Evolutionary conservation across 2,797 vertebrate species (phyloP), one percentile per base, ranked within the genome.

Genomic region (Sandelia bainsii): DNA sequence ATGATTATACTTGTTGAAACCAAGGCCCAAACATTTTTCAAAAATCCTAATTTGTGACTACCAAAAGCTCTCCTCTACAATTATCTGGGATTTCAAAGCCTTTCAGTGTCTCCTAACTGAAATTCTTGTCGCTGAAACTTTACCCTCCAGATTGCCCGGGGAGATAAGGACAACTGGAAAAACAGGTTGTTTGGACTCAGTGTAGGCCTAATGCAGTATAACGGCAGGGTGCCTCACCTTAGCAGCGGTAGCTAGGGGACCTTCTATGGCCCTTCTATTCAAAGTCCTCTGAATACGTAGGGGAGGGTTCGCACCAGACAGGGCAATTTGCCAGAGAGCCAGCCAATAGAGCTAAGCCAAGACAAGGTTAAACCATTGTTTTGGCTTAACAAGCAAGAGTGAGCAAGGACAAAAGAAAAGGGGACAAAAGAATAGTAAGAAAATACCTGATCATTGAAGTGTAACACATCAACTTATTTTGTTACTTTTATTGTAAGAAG

Each of bases 291-390:
- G 87, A 92, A 92, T 91, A 86, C 82, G 76, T 81, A 91, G 87
- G 89, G 92, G 91, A 91, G 90, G 91, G 88, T 85, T 92, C 44
- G 77, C 86, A 91, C 84, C 91, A 93, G 93, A 94, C 91, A 87
- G 88, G 92, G 93, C 92, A 92, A 92, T 92, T 90, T 93, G 93
- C 93, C 94, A 94, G 86, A 91, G 91, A 93, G 88, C 88, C 87
- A 90, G 92, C 93, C 92, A 93, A 94, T 91, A 91, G 91, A 92
- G 89, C 89, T 87, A 81, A 93, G 91, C 91, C 89, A 89, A 90
- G 92, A 92, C 80, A 84, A 93, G 92, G 93, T 94, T 93, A 93
- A 93, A 94, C 93, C 93, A 93, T 94, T 95, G 94, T 94, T 94
- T 94, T 93, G 93, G 90, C 92, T 92, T 92, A 92, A 90, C 93